Base-by-base conservation (phyloP, 2,888 invertebrate genomes). In the Heteromurus nitidus region DNA sequence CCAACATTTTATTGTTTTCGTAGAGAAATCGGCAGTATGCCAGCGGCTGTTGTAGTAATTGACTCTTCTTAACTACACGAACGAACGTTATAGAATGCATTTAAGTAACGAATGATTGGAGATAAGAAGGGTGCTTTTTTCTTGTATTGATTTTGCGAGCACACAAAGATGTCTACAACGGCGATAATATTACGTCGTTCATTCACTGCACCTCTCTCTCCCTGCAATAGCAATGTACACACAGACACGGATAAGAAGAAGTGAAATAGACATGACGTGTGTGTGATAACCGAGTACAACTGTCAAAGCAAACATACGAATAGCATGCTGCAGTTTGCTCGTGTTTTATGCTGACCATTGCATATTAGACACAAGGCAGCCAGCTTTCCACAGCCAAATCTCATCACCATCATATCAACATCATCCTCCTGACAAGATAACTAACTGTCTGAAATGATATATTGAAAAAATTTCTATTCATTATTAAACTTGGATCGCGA, bases 351-450 rank as follows among this genome's bases (percentile, higher is more conserved):
- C n/a, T 20, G 20, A 22, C 22, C 53, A 53, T 22, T 53, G 53
- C 22, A 53, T 53, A n/a, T n/a, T n/a, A n/a, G n/a, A n/a, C n/a
- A n/a, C n/a, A n/a, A n/a, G n/a, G n/a, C n/a, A n/a, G n/a, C n/a
- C n/a, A n/a, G n/a, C n/a, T n/a, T n/a, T n/a, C n/a, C n/a, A n/a
- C n/a, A n/a, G n/a, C n/a, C 22, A 53, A 53, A 53, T 50, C 50
- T 18, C 47, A 47, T 68, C 68, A 68, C 28, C 18, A 28, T 28
- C 67, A n/a, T 28, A 53, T 69, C 65, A 65, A 22, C 20, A 16
- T 24, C 24, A 42, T 65, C 65, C 42, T 42, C 42, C 42, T 42
- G 65, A 65, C 65, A 69, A 69, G 55, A 55, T 55, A 55, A 69
- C 68, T 68, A 68, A 50, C 53, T 50, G 50, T 50, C 30, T 50